Evolutionary conservation across 30 jellyfish, hydroid and myxozoan genomes (phyloP).

Genomic region (Hydra vulgaris): DNA sequence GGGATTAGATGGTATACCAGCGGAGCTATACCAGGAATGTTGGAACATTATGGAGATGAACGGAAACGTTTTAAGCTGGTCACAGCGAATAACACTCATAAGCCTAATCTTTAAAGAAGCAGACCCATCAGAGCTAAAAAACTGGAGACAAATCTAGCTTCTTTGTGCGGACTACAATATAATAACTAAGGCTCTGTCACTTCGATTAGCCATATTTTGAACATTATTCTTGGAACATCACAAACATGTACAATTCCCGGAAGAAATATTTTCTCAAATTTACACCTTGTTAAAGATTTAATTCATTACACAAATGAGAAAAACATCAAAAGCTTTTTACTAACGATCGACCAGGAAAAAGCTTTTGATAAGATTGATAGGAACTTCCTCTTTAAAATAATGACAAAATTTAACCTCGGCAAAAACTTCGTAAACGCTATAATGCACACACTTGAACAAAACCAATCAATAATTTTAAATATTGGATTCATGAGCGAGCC

Average conservation of each 20-base stretch:
- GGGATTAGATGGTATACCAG: neutral
- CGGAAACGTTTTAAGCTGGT: neutral
- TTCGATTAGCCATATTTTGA: neutral
- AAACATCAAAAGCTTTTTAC: neutral
- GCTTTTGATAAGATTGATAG: conserved; percentile 40
- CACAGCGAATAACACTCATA: conserved; percentile 14
- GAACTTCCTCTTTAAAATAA: conserved; percentile 15
- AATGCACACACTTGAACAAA: neutral
- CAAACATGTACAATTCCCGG: conserved; percentile 46
- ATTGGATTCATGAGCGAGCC: neutral
- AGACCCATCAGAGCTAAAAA: conserved; percentile 1
- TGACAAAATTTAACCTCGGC: conserved; percentile 8
- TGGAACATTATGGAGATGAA: neutral
- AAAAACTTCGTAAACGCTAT: neutral
- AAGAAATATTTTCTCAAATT: conserved; percentile 20
- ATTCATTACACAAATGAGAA: conserved; percentile 4
- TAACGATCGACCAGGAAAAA: conserved; percentile 33
- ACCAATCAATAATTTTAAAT: neutral
- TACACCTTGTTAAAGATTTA: conserved; percentile 17
- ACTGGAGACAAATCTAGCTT: conserved; percentile 23
- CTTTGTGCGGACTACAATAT: conserved; percentile 22
- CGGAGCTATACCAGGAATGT: neutral
- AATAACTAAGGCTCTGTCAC: conserved; percentile 9
- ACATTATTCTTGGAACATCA: neutral
- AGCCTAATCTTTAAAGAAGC: conserved; percentile 14